These are phyloP conservation scores for Chloebia gouldiae DNA, from an alignment of 2,113 vertebrate genomes.

Conservation along the genomic window DNA sequence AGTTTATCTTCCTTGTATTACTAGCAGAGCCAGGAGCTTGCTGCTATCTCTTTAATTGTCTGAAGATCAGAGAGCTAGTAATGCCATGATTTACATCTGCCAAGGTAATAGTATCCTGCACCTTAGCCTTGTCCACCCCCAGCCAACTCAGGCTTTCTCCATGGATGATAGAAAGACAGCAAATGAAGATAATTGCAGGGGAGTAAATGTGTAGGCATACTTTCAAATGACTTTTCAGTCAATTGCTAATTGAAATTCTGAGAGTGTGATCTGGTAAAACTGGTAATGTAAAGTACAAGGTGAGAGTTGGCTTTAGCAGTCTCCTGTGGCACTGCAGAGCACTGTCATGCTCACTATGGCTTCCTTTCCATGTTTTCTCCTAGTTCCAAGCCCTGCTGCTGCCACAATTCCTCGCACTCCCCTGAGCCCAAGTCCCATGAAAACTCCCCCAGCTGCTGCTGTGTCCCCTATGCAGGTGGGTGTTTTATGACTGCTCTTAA, in stretches of 20 bases:
- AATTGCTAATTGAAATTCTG: slow-evolving; percentile 34
- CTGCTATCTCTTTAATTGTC: not conserved
- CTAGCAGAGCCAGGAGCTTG: not conserved
- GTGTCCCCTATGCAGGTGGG: slow-evolving; percentile 96
- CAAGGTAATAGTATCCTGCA: not conserved
- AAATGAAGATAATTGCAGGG: slow-evolving; percentile 11
- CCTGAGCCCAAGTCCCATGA: slow-evolving; percentile 93
- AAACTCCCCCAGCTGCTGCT: slow-evolving; percentile 92
- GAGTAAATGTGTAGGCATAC: slow-evolving; percentile 14
- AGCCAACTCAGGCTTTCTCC: not conserved
- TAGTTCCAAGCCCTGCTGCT: slow-evolving; percentile 77
- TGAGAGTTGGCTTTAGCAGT: not conserved
- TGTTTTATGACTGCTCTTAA: not conserved
- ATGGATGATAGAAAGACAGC: not conserved
- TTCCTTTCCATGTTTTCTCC: not conserved
- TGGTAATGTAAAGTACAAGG: not conserved
- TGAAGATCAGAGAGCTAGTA: not conserved
- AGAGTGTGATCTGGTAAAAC: not conserved
- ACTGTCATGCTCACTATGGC: not conserved
- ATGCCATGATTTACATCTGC: slow-evolving; percentile 5
- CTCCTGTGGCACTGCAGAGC: not conserved
- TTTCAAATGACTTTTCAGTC: slow-evolving; percentile 20
- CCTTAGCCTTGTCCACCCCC: not conserved
- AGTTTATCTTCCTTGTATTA: not conserved
- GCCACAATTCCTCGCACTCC: slow-evolving; percentile 88